phyloP scores from a whole-genome alignment of 1,140 invertebrate genomes.

The Bombus polaris region DNA sequence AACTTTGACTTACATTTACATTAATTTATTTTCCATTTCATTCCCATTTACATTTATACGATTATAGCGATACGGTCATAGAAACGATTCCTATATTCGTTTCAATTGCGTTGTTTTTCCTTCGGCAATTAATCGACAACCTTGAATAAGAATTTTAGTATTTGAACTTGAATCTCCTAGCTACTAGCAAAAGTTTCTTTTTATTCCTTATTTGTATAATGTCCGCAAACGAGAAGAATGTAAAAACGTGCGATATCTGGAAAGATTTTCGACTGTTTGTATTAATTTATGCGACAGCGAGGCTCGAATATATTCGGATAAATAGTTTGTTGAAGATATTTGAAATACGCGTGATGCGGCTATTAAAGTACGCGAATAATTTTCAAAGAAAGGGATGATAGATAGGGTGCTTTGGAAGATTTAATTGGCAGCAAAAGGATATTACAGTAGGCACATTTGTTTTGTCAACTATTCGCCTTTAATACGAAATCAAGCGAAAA shows the following conservation, averaged over 20 bases:
- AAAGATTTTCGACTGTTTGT: no score
- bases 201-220: no score
- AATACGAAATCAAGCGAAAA: constrained; percentile 13
- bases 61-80: not conserved
- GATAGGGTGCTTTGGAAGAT: not conserved
- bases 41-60: not conserved
- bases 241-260: no score
- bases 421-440: not conserved
- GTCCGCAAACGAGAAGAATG: no score
- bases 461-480: not conserved
- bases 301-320: not conserved
- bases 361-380: not conserved
- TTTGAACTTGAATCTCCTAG: not conserved
- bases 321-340: not conserved
- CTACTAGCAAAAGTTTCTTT: not conserved
- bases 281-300: no score
- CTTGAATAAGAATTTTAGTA: not conserved
- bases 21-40: no score
- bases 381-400: not conserved
- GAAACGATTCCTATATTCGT: no score
- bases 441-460: not conserved
- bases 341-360: not conserved
- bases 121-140: not conserved
- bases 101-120: not conserved
- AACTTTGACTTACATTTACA: not conserved